phyloP scores from a whole-genome alignment of 2,113 vertebrate species.

The Pelobates fuscus region DNA sequence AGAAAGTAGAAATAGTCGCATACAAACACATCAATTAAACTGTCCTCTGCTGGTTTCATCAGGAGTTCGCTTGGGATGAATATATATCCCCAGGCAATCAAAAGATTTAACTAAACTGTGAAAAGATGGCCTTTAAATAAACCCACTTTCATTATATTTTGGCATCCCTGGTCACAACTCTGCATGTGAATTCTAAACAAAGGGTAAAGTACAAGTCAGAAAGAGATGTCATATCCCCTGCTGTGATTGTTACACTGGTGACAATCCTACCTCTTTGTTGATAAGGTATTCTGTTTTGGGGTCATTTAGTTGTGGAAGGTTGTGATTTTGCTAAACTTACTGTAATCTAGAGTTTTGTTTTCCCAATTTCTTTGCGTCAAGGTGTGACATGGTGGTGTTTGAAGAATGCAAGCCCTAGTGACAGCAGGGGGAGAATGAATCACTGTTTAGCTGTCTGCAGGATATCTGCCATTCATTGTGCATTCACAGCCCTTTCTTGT shows the following conservation, averaged over 20 bases:
- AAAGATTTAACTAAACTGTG: not conserved
- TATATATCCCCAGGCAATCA: not conserved
- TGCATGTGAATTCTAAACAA: not conserved
- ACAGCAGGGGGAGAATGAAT: constrained; percentile 47
- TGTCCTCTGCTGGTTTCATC: not conserved
- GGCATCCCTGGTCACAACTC: not conserved
- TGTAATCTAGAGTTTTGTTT: constrained; percentile 8
- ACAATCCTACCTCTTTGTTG: not conserved
- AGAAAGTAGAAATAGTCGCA: too few relatives aligned
- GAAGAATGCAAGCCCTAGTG: constrained; percentile 41
- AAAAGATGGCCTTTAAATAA: not conserved
- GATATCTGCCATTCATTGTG: constrained; percentile 54
- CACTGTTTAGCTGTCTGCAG: constrained; percentile 55
- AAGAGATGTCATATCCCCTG: not conserved
- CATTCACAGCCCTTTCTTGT: constrained; percentile 49
- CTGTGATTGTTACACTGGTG: not conserved
- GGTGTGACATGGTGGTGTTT: constrained; percentile 29
- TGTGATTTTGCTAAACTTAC: not conserved
- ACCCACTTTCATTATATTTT: not conserved
- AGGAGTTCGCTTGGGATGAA: not conserved
- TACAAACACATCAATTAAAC: too few relatives aligned
- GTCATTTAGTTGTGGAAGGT: not conserved
- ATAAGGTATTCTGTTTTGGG: not conserved
- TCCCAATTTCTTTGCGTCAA: constrained; percentile 47
- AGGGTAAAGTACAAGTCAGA: not conserved